Conservation (phyloP, 2,888 invertebrate species). For the Trisateles emortualis region DNA sequence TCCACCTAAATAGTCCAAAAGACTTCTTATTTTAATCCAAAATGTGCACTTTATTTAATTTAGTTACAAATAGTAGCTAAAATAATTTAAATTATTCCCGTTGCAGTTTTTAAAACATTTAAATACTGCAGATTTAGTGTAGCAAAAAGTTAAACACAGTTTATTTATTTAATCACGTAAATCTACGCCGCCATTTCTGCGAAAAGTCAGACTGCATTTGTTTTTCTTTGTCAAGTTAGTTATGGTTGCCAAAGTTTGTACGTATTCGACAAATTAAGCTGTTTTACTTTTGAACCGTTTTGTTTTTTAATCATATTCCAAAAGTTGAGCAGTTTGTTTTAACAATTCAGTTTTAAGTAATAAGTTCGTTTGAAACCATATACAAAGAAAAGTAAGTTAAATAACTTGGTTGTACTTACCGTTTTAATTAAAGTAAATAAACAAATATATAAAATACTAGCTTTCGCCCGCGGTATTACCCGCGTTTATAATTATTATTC, state of each 20-base stretch:
- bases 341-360: neutral
- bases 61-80: no score
- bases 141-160: neutral
- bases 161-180: neutral
- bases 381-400: neutral
- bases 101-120: no score
- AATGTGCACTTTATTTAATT: no score
- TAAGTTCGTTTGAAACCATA: neutral
- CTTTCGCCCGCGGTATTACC: no score
- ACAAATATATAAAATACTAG: no score
- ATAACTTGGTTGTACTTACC: no score
- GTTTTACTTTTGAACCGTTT: neutral
- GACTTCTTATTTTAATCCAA: no score
- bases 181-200: neutral
- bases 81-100: no score
- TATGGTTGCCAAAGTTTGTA: neutral
- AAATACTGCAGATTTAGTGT: no score
- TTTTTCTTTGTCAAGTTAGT: neutral
- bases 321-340: neutral
- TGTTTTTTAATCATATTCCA: neutral
- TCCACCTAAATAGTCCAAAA: no score
- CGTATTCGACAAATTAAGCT: neutral
- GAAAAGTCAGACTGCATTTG: slow-evolving; percentile 1
- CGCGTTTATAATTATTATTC: no score
- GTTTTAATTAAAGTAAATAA: no score